Conservation (phyloP, 1,140 invertebrate species). For the Planococcus citri region DNA sequence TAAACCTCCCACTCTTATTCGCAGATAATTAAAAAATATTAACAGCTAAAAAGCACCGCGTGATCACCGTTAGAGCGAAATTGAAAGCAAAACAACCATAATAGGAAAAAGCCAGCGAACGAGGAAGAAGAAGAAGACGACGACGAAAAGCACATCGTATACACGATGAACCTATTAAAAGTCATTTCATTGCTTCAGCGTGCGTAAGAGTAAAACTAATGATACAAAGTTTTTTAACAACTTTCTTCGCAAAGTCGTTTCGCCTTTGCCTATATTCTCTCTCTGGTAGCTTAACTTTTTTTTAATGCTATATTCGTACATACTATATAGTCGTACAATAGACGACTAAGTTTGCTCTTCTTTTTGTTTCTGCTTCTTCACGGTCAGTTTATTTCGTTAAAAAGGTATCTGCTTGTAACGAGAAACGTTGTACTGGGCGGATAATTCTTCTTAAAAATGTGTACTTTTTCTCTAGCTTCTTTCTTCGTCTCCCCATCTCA, state of each 20-base stretch:
- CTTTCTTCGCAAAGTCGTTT: constrained; percentile 2
- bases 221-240: constrained; percentile 4
- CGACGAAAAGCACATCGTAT: too few relatives aligned
- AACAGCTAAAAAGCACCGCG: not conserved
- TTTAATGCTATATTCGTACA: too few relatives aligned
- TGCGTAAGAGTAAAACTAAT: not conserved
- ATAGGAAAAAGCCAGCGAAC: too few relatives aligned
- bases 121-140: too few relatives aligned
- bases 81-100: not conserved
- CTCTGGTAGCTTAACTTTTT: not conserved
- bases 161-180: not conserved
- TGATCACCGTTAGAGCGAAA: not conserved
- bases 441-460: not conserved
- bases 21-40: not conserved
- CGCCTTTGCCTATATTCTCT: not conserved
- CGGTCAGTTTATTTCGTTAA: not conserved
- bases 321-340: too few relatives aligned
- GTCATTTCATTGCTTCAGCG: not conserved
- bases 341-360: not conserved
- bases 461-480: not conserved
- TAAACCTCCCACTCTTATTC: too few relatives aligned
- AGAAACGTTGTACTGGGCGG: not conserved
- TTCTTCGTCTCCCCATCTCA: too few relatives aligned
- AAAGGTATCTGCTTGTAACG: not conserved
- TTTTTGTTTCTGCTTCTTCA: not conserved